Evolutionary conservation across 2,113 vertebrate species (phyloP).

Genomic region (Ophthalmolycus amberensis): DNA sequence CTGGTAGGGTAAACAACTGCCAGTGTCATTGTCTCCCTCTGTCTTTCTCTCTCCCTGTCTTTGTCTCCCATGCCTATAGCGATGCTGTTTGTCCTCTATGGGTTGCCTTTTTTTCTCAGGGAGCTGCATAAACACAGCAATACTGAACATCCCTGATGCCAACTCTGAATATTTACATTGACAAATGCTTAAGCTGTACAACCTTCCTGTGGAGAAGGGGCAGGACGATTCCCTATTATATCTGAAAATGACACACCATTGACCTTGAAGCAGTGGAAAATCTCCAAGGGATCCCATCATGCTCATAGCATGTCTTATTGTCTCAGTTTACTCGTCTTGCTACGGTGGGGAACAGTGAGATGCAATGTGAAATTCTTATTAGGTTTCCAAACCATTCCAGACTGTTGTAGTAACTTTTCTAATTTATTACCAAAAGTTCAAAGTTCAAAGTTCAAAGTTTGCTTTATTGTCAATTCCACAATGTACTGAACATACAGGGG

Average conservation of each 20-base stretch:
- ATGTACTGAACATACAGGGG: too few species aligned
- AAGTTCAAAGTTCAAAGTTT: too few species aligned
- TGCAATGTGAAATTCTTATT: background rate
- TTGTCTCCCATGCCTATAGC: slow-evolving; percentile 2
- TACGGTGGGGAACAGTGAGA: background rate
- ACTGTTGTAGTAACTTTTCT: background rate
- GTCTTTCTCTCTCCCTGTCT: slow-evolving; percentile 2
- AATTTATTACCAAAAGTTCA: background rate
- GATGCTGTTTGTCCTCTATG: slow-evolving; percentile 34
- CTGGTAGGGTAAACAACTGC: slow-evolving; percentile 4
- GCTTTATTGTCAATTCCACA: too few species aligned
- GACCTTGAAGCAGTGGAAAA: slow-evolving; percentile 65
- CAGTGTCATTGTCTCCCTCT: background rate
- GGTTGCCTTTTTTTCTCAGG: slow-evolving; percentile 22
- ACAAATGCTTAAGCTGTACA: slow-evolving; percentile 47
- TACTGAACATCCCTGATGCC: slow-evolving; percentile 22
- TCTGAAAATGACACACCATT: slow-evolving; percentile 59
- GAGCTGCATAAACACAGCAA: slow-evolving; percentile 43
- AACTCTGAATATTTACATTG: slow-evolving; percentile 58
- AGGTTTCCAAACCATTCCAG: slow-evolving; percentile 25
- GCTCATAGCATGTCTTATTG: slow-evolving; percentile 19
- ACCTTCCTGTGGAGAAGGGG: slow-evolving; percentile 38
- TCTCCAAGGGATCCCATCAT: slow-evolving; percentile 36
- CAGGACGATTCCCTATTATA: slow-evolving; percentile 46
- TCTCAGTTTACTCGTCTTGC: slow-evolving; percentile 40